Base-by-base conservation (phyloP, 1,140 invertebrate genomes). In the Diorhabda sublineata region DNA sequence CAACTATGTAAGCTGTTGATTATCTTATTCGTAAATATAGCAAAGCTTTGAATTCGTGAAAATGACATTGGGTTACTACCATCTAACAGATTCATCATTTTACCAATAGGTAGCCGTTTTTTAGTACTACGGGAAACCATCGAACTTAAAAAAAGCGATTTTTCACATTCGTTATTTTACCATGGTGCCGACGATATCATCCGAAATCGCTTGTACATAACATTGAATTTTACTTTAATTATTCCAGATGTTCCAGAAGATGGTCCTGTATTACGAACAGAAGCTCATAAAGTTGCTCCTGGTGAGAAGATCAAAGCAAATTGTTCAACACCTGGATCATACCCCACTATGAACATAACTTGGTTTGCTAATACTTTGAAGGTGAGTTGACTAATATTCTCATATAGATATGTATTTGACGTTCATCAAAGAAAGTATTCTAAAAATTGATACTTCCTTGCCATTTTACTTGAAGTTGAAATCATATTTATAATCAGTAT, bases 351-450 rank as follows among this genome's bases (percentile, higher is more conserved):
- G 45, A 92, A 92, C 81, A 84, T 94, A 62, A 91, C 90, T 58
- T 93, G 92, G 91, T 86, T 88, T 59, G 85, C 93, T 74, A 94
- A 93, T 80, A 89, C 87, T 74, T 84, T 86, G 80, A 85, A 86
- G 86, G 92, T 93, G 44, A 67, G 57, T 67, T 52, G 26, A 26
- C 26, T 26, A 26, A 26, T 26, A 26, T 26, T 26, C 26, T 26
- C 26, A 26, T 26, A 26, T 26, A 26, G 26, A 26, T 26, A 26
- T 26, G 1, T 26, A 26, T 26, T 56, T 56, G 52, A 56, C 52
- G n/a, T 56, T 56, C 6, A 56, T 56, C 52, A n/a, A 56, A 2
- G 52, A 56, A 56, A 7, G 52, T 26, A 7, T 56, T 56, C 6
- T n/a, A 56, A 6, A 56, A 56, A 56, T 56, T n/a, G 52, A 56